Percentiles rank a stretch among this genome's conserved stretches.
Conservation (phyloP, 2,888 invertebrate species). For the Chrysotoxum bicinctum region DNA sequence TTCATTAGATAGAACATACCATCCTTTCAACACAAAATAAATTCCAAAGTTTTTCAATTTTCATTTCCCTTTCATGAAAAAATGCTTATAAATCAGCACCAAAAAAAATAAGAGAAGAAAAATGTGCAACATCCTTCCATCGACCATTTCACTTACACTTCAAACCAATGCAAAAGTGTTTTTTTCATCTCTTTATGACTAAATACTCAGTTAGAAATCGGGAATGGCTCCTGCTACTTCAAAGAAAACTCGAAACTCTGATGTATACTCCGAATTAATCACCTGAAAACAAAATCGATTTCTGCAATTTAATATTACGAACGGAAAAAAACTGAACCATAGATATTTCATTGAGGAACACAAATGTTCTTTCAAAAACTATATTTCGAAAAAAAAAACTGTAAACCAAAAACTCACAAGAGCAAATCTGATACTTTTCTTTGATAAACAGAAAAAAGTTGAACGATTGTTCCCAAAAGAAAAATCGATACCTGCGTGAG, state of each 20-base stretch:
- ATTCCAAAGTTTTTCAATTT: slow-evolving; percentile 1
- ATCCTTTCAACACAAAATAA: neutral
- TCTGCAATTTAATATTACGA: slow-evolving; percentile 13
- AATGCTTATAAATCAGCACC: neutral
- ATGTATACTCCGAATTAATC: slow-evolving; percentile 21
- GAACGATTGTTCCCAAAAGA: slow-evolving; percentile 34
- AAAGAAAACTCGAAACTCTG: slow-evolving; percentile 19
- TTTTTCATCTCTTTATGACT: neutral
- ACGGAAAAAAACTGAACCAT: neutral
- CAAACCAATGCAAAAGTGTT: neutral
- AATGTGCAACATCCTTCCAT: neutral
- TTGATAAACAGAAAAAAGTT: slow-evolving; percentile 38
- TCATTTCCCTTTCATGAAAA: neutral
- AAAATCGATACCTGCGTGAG: slow-evolving; percentile 52
- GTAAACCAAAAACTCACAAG: slow-evolving; percentile 2
- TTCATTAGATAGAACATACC: neutral
- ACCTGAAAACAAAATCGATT: slow-evolving; percentile 31
- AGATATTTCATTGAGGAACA: neutral
- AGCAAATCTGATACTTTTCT: slow-evolving; percentile 37
- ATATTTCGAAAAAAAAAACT: neutral
- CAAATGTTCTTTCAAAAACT: neutral
- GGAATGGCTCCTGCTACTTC: neutral
- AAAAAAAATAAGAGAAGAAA: neutral
- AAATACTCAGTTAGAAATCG: neutral
- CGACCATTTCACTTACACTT: neutral